A percentile compares a stretch with the other conserved stretches of the same genome.
Conservation (phyloP, 1,140 invertebrate species). For the Penaeus japonicus region DNA sequence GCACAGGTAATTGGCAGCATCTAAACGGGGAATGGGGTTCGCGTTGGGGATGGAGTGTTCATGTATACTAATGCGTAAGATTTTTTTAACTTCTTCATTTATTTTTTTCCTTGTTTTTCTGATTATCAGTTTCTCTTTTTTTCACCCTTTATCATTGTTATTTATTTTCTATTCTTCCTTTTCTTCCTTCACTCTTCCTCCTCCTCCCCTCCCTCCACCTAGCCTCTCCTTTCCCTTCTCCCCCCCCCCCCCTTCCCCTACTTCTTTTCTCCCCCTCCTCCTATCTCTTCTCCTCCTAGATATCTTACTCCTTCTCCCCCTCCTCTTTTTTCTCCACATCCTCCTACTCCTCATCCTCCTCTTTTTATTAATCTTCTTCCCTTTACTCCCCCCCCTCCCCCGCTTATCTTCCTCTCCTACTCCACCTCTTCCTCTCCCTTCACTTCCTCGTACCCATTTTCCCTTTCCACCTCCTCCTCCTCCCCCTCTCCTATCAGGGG, state of each 20-base stretch:
- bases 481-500: too few species aligned
- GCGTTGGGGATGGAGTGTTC: too few species aligned
- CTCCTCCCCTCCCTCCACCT: too few species aligned
- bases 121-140: background rate
- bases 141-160: background rate
- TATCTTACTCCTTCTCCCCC: background rate
- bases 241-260: background rate
- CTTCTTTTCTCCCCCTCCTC: background rate
- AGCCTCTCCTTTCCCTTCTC: background rate
- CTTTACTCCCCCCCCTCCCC: background rate
- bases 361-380: background rate
- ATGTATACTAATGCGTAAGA: too few species aligned
- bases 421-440: too few species aligned
- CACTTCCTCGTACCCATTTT: too few species aligned
- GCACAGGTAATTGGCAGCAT: too few species aligned
- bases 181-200: background rate
- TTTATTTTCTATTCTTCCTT: background rate
- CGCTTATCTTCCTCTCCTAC: background rate
- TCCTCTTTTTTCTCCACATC: background rate
- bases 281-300: background rate
- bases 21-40: too few species aligned
- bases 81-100: too few species aligned
- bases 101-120: background rate
- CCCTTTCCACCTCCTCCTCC: too few species aligned
- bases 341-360: background rate